Base-by-base conservation (phyloP, 64 coral and sea anemone genomes). In the Montipora capricornis region DNA sequence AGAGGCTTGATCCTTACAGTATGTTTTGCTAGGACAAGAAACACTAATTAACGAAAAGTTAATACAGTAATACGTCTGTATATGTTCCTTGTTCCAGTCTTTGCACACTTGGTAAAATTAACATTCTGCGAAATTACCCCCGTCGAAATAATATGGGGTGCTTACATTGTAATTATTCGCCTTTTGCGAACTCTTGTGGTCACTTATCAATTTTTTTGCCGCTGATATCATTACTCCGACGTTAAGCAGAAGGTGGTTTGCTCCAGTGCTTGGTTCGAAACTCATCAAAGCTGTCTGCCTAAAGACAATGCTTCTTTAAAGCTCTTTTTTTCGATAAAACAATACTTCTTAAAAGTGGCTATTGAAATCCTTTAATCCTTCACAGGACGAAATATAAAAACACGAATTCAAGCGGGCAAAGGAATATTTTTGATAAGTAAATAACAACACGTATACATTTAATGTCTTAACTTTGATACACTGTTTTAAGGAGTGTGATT, bases 281-380 rank as follows among this genome's bases (percentile, higher is more conserved):
- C 19, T 84, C 44, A 69, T 84, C 67, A 68, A 61, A 44, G n/a
- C 81, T 14, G 1, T 68, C 16, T 48, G 82, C 64, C 17, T 50
- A 47, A 86, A 86, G 71, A 86, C 44, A 86, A 86, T 86, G 19
- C 64, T 47, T 13, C 13, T 14, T 17, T n/a, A 46, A 6, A 47
- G 3, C 29, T 50, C 47, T 86, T 51, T 64, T 15, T 3, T 49
- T 9, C 0, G 61, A 46, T 17, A 84, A 6, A 57, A 66, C 67
- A 86, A 71, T 49, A 86, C 16, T 7, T 60, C 81, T 71, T 19
- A 85, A 85, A 9, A 22, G 2, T 13, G 9, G 14, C 5, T 4
- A 20, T 71, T 86, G 19, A 47, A 73, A 19, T 15, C 44, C 10
- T 86, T 64, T 86, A 73, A 86, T 19, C 62, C 66, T 64, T 64